Conservation (phyloP, 2,888 invertebrate species). For the Embidobia sp. region DNA sequence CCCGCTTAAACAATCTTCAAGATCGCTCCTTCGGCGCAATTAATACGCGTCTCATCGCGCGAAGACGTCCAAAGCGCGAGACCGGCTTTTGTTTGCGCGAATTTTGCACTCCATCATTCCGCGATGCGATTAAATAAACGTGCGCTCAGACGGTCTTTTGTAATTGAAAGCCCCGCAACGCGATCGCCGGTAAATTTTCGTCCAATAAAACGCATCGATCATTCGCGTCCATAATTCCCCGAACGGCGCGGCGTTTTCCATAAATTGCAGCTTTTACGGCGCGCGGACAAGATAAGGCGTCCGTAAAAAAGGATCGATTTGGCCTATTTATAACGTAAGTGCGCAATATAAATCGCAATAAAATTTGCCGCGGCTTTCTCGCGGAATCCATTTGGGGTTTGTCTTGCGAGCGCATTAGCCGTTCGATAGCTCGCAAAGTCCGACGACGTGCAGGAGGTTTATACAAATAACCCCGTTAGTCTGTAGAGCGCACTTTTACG, state of each 20-base stretch:
- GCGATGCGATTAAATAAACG: not conserved
- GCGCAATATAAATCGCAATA: constrained; percentile 42
- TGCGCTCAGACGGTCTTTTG: not conserved
- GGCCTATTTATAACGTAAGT: constrained; percentile 42
- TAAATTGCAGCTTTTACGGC: constrained; percentile 32
- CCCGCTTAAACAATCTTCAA: no score
- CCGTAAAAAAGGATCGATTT: constrained; percentile 47
- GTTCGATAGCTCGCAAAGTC: constrained; percentile 40
- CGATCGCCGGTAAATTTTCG: constrained; percentile 7
- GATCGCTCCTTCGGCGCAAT: no score
- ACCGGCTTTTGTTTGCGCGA: no score
- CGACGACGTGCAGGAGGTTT: constrained; percentile 23
- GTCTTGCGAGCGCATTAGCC: constrained; percentile 27
- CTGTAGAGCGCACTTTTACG: constrained; percentile 10
- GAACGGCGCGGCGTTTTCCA: constrained; percentile 16
- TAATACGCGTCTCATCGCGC: no score
- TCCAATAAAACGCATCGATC: constrained; percentile 14
- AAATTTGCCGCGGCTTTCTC: constrained; percentile 22
- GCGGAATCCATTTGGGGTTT: constrained; percentile 36
- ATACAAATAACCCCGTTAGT: constrained; percentile 35
- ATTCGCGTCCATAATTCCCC: constrained; percentile 14
- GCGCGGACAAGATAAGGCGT: constrained; percentile 31
- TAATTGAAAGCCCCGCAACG: constrained; percentile 6
- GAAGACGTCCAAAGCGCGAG: no score
- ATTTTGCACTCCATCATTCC: not conserved